phyloP scores from a whole-genome alignment of 1,140 invertebrate species.

The Patella vulgata region DNA sequence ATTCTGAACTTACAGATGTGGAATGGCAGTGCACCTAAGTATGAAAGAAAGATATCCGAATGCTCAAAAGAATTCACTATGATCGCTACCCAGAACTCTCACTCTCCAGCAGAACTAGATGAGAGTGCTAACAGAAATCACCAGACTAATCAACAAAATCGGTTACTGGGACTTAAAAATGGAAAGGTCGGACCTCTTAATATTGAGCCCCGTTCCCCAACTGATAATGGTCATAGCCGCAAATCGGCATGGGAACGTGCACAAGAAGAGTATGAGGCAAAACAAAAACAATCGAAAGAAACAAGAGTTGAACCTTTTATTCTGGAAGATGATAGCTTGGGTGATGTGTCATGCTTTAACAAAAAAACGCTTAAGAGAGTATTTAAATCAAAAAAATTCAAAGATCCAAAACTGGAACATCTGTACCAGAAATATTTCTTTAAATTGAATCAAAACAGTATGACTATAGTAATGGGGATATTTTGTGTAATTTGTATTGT shows the following conservation, averaged over 20 bases:
- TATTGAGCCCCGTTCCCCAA: not conserved
- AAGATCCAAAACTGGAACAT: conserved; percentile 74
- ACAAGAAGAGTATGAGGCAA: conserved; percentile 43
- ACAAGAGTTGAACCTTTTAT: conserved; percentile 27
- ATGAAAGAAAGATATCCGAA: too few relatives aligned
- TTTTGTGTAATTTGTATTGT: conserved; percentile 77
- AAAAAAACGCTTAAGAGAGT: conserved; percentile 22
- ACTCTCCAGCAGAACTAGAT: not conserved
- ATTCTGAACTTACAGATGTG: too few relatives aligned
- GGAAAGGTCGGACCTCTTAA: conserved; percentile 36
- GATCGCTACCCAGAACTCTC: not conserved
- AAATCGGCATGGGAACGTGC: conserved; percentile 59
- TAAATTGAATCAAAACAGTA: conserved; percentile 90
- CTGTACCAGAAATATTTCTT: conserved; percentile 92
- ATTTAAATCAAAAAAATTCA: conserved; percentile 54
- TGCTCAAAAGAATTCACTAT: conserved; percentile 5
- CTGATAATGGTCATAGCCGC: conserved; percentile 17
- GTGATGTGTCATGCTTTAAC: not conserved
- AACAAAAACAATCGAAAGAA: conserved; percentile 20
- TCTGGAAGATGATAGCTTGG: conserved; percentile 19
- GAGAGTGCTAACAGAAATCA: not conserved
- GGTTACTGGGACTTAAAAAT: conserved; percentile 17
- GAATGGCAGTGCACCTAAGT: too few relatives aligned
- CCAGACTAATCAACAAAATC: conserved; percentile 1
- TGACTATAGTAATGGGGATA: conserved; percentile 83